A percentile compares a stretch with the other conserved stretches of the same genome.
These are phyloP conservation scores for Drosophila setifemur DNA, from an alignment of 1,140 invertebrate genomes.

Conservation along the genomic window DNA sequence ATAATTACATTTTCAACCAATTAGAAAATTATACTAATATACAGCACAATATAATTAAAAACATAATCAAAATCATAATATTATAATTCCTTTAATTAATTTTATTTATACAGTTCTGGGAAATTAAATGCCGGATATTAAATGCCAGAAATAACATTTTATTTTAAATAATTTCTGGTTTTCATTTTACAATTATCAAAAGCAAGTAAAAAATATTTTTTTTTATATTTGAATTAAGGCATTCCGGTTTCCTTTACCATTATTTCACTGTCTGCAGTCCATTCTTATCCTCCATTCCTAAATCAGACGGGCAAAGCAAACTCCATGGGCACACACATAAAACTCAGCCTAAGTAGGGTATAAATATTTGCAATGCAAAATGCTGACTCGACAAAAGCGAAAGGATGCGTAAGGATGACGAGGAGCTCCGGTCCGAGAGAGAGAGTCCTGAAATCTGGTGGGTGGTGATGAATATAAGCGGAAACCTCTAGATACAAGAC, in stretches of 20 bases:
- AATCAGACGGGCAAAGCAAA: slow-evolving; percentile 18
- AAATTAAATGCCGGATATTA: too few relatives aligned
- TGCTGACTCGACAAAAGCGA: slow-evolving; percentile 29
- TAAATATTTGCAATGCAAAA: slow-evolving; percentile 60
- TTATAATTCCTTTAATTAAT: too few relatives aligned
- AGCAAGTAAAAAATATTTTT: background rate
- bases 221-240: background rate
- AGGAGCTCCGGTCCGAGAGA: slow-evolving; percentile 4
- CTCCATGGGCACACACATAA: slow-evolving; percentile 39
- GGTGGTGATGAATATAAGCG: slow-evolving; percentile 23
- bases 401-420: slow-evolving; percentile 3
- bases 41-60: too few relatives aligned
- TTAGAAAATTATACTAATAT: too few relatives aligned
- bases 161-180: too few relatives aligned
- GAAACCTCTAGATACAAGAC: background rate
- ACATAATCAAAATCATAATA: too few relatives aligned
- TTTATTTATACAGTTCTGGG: too few relatives aligned
- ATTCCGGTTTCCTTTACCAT: background rate
- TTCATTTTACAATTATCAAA: too few relatives aligned
- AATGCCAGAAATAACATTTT: too few relatives aligned
- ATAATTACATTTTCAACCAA: too few relatives aligned
- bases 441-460: slow-evolving; percentile 12
- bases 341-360: slow-evolving; percentile 51
- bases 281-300: slow-evolving; percentile 9
- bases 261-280: background rate